Evolutionary conservation across 2,113 vertebrate species (phyloP).

Genomic region (Piaya cayana): DNA sequence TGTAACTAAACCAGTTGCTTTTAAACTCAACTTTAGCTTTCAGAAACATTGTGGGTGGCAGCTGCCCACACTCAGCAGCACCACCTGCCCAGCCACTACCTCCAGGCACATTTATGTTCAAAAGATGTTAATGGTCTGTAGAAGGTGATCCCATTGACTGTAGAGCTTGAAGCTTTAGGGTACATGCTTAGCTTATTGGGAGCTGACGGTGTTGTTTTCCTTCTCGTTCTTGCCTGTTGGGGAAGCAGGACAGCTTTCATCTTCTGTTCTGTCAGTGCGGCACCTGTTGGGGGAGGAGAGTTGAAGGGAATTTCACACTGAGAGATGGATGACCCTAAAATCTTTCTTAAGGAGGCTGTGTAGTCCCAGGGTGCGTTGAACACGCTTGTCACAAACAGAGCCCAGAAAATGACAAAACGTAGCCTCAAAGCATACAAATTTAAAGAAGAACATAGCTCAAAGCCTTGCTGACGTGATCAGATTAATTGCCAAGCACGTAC

Average conservation of each 20-base stretch:
- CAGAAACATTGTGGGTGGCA: background rate
- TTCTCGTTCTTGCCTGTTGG: background rate
- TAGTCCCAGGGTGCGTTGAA: background rate
- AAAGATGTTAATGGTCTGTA: background rate
- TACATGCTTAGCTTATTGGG: background rate
- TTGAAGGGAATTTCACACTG: background rate
- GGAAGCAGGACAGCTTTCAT: background rate
- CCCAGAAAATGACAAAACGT: conserved; percentile 34
- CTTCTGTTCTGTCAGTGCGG: background rate
- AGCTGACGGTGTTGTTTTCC: background rate
- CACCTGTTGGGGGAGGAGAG: background rate
- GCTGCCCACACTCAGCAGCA: background rate
- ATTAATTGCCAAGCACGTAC: conserved; percentile 43
- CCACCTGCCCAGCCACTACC: background rate
- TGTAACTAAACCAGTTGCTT: background rate
- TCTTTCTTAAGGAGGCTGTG: background rate
- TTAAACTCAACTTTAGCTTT: background rate
- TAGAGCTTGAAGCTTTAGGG: background rate
- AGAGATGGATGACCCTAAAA: background rate
- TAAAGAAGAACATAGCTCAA: conserved; percentile 18
- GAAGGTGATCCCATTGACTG: background rate
- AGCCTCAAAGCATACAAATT: conserved; percentile 16
- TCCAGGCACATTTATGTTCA: background rate
- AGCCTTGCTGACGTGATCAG: conserved; percentile 44
- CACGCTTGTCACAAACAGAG: background rate